Percentiles rank a stretch among this genome's conserved stretches.
phyloP scores from a whole-genome alignment of 1,140 invertebrate genomes.

The Cecropterus lyciades region DNA sequence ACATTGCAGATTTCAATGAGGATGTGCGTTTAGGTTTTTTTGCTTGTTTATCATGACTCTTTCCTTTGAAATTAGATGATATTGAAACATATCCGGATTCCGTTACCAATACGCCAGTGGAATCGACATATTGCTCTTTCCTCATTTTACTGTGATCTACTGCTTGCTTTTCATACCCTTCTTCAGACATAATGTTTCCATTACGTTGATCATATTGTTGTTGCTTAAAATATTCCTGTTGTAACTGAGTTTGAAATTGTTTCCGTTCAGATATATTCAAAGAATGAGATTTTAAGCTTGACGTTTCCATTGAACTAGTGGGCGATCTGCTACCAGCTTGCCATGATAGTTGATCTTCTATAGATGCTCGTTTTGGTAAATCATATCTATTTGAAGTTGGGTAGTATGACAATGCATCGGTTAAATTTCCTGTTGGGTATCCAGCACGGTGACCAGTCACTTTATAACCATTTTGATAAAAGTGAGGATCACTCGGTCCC shows the following conservation, averaged over 20 bases:
- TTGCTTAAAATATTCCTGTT: constrained; percentile 84
- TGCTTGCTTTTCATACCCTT: constrained; percentile 75
- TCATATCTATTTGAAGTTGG: constrained; percentile 89
- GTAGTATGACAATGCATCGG: constrained; percentile 91
- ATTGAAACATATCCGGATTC: constrained; percentile 93
- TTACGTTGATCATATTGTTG: constrained; percentile 81
- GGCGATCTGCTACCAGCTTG: constrained; percentile 85
- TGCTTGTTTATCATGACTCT: constrained; percentile 84
- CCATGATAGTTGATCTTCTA: constrained; percentile 86
- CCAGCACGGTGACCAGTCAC: constrained; percentile 86
- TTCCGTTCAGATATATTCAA: constrained; percentile 86
- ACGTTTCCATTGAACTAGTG: constrained; percentile 86
- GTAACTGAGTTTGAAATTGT: constrained; percentile 85
- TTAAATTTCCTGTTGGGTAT: constrained; percentile 90
- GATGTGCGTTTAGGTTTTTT: constrained; percentile 90
- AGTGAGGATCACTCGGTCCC: constrained; percentile 83
- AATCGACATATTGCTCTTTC: constrained; percentile 78
- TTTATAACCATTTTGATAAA: constrained; percentile 88
- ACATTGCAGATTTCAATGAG: constrained; percentile 92
- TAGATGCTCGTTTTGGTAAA: constrained; percentile 85
- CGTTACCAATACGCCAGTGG: constrained; percentile 89
- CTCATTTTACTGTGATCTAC: constrained; percentile 62
- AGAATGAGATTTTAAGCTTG: constrained; percentile 86
- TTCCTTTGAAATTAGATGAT: constrained; percentile 86
- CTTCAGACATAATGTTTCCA: constrained; percentile 78